These are phyloP conservation scores for Tadarida brasiliensis DNA, from an alignment of 2,797 vertebrate species.

Conservation along the genomic window DNA sequence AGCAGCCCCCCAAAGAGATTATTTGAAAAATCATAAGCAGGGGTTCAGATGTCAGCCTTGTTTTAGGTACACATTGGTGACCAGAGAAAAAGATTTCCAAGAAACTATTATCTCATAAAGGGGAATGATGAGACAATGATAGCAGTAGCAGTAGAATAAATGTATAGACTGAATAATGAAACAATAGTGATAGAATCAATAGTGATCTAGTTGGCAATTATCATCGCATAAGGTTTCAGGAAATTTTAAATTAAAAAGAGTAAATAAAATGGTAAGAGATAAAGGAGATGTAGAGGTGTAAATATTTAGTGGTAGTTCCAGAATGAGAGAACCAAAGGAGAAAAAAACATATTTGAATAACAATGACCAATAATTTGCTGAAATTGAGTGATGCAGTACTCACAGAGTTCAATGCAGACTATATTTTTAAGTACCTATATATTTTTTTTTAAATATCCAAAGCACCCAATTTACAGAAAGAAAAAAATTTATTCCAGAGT, in stretches of 20 bases:
- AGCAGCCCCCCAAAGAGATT: not conserved
- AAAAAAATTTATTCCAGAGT: not conserved
- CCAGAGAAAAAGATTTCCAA: not conserved
- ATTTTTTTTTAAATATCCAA: not conserved
- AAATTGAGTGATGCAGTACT: not conserved
- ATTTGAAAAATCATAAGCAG: not conserved
- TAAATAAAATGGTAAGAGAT: not conserved
- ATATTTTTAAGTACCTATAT: not conserved
- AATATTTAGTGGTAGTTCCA: not conserved
- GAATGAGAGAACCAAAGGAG: not conserved
- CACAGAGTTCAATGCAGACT: not conserved
- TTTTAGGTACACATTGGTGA: not conserved
- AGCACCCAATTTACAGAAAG: not conserved
- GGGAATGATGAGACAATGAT: not conserved
- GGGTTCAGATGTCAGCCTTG: not conserved
- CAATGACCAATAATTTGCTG: not conserved
- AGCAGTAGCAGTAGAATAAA: not conserved
- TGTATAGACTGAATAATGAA: not conserved
- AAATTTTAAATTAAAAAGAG: not conserved
- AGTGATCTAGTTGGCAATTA: not conserved
- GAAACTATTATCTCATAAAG: not conserved
- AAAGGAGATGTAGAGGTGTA: not conserved
- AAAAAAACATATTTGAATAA: not conserved
- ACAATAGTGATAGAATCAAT: not conserved
- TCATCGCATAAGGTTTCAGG: not conserved